Base-by-base conservation (phyloP, 2,888 invertebrate genomes). In the Catocala nupta region DNA sequence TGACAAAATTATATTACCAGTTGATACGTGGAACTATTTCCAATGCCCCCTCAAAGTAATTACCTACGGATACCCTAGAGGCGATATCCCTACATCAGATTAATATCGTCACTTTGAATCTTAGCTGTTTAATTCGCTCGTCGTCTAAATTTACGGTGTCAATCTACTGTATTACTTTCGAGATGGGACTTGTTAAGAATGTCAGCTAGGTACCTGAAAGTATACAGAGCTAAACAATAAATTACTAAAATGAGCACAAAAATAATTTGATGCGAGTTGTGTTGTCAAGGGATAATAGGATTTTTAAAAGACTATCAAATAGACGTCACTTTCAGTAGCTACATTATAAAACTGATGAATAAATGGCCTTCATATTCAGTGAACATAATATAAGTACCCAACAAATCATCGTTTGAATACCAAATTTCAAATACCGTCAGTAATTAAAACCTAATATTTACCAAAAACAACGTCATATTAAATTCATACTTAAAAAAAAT, bases 141-240 rank as follows among this genome's bases (percentile, higher is more conserved):
- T 84, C 81, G 78, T 77, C 78, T 70, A 78, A 85, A 87, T 89
- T 84, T 86, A 88, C 80, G 81, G 67, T 73, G 73, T 77, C 82
- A 86, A 84, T 89, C 78, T 85, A 78, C 73, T 61, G 68, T 80
- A 83, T 83, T 80, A 79, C 77, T 71, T 78, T 59, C 57, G 70
- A 81, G 75, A 84, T 77, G 70, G 71, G 69, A 71, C 68, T 70
- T 74, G 50, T 53, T 54, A 43, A 49, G 50, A 61, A 52, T 55
- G 52, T 47, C 13, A 16, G 13, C 48, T 56, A n/a, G n/a, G n/a
- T n/a, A 55, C n/a, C 45, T 54, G 12, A 48, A 42, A 48, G 45
- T 59, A 50, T 51, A 43, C 13, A 5, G 7, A 45, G 45, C 42
- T 43, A 57, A 51, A 12, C 51, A 44, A 55, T 49, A 44, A 55